These are phyloP conservation scores for Selenia dentaria DNA, from an alignment of 2,888 invertebrate species.

Conservation along the genomic window DNA sequence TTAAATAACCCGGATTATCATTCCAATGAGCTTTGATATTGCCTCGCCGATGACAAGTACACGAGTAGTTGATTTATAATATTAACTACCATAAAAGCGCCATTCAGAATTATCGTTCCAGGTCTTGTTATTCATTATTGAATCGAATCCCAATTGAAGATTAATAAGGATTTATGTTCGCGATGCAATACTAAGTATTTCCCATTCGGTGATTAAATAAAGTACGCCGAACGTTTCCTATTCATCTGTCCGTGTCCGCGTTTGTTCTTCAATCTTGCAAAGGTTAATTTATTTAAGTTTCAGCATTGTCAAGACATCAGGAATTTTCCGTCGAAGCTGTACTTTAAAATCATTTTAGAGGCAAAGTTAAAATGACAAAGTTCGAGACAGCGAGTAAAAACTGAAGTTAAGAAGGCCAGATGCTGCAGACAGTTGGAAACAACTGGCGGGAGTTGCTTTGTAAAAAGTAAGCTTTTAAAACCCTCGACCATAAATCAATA, in stretches of 20 bases:
- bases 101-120: slow-evolving; percentile 54
- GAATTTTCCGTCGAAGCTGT: slow-evolving; percentile 29
- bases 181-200: slow-evolving; percentile 52
- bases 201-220: slow-evolving; percentile 52
- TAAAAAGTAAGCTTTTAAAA: slow-evolving; percentile 81
- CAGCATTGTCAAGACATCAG: slow-evolving; percentile 27
- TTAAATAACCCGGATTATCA: slow-evolving; percentile 59
- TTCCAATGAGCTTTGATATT: slow-evolving; percentile 59
- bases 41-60: slow-evolving; percentile 67
- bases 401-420: slow-evolving; percentile 73
- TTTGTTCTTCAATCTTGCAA: slow-evolving; percentile 55
- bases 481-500: slow-evolving; percentile 76
- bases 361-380: slow-evolving; percentile 73
- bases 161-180: slow-evolving; percentile 70
- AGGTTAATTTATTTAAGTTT: slow-evolving; percentile 36
- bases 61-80: slow-evolving; percentile 72
- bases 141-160: slow-evolving; percentile 69
- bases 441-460: slow-evolving; percentile 73
- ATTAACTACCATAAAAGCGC: slow-evolving; percentile 59
- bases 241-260: slow-evolving; percentile 56
- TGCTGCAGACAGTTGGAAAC: slow-evolving; percentile 80
- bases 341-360: slow-evolving; percentile 54
- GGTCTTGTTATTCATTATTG: slow-evolving; percentile 64
- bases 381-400: slow-evolving; percentile 68
- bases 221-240: slow-evolving; percentile 52